Conservation (phyloP, 2,888 invertebrate species). For the Sylvicola fuscatus region DNA sequence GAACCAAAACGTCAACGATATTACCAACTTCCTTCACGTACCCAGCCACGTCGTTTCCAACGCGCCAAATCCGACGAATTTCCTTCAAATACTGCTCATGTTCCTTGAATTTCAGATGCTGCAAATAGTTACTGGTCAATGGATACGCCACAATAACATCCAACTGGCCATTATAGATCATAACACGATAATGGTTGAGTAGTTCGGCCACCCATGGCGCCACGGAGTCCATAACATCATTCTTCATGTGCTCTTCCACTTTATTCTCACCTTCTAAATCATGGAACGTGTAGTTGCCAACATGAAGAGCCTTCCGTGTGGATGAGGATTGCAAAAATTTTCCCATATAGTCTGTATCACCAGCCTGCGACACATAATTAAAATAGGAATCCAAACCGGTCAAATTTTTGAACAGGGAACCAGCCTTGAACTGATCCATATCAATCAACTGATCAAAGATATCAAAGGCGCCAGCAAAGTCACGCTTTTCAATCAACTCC, state of each 20-base stretch:
- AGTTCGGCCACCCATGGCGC: conserved; percentile 43
- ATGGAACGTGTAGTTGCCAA: conserved; percentile 50
- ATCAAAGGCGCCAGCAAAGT: conserved; percentile 42
- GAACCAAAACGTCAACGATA: conserved; percentile 42
- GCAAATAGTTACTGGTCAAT: conserved; percentile 50
- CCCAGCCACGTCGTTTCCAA: conserved; percentile 41
- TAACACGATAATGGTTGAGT: conserved; percentile 41
- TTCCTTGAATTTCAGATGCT: conserved; percentile 41
- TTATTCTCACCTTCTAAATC: conserved; percentile 14
- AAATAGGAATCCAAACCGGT: conserved; percentile 56
- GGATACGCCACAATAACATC: conserved; percentile 74
- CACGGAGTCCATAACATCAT: conserved; percentile 58
- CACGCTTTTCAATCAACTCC: conserved; percentile 34
- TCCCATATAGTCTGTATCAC: conserved; percentile 39
- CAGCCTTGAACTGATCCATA: conserved; percentile 34
- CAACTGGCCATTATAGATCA: conserved; percentile 71
- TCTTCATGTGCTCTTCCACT: conserved; percentile 45
- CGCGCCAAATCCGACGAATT: conserved; percentile 40
- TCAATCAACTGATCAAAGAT: conserved; percentile 44
- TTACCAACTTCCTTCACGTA: conserved; percentile 45
- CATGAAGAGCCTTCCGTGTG: conserved; percentile 51
- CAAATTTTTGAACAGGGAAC: conserved; percentile 46
- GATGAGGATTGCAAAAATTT: conserved; percentile 40
- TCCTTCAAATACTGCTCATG: conserved; percentile 40
- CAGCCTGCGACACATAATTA: conserved; percentile 41